phyloP scores from a whole-genome alignment of 2,888 invertebrate species.

The Seira musarum region DNA sequence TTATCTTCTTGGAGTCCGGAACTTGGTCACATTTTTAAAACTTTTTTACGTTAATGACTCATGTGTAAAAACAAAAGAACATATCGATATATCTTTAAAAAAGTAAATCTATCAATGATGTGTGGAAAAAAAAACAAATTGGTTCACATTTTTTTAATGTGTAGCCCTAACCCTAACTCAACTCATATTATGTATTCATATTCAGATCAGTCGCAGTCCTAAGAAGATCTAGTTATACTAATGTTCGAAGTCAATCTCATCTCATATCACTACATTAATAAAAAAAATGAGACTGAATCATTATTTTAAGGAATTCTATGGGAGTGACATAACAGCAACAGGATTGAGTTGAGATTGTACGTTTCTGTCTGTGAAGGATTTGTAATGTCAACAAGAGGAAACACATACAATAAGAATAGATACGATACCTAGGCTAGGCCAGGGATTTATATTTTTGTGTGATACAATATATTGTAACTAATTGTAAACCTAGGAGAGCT shows the following conservation, averaged over 20 bases:
- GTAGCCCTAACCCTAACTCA: neutral
- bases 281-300: neutral
- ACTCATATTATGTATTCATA: neutral
- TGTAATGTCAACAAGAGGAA: neutral
- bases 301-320: neutral
- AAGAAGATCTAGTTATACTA: neutral
- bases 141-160: neutral
- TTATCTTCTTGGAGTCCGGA: too few species aligned
- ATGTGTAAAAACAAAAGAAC: too few species aligned
- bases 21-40: too few species aligned
- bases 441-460: neutral
- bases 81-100: too few species aligned
- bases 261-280: too few species aligned
- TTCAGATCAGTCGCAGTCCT: neutral
- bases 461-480: neutral
- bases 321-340: conserved; percentile 10
- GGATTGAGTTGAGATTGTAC: neutral
- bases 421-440: neutral
- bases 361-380: neutral
- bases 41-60: too few species aligned
- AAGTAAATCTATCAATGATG: too few species aligned
- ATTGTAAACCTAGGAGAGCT: neutral
- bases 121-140: too few species aligned
- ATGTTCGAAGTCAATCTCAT: too few species aligned
- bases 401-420: neutral